Base-by-base conservation (phyloP, 2,113 vertebrate species). In the Nothoprocta perdicaria region DNA sequence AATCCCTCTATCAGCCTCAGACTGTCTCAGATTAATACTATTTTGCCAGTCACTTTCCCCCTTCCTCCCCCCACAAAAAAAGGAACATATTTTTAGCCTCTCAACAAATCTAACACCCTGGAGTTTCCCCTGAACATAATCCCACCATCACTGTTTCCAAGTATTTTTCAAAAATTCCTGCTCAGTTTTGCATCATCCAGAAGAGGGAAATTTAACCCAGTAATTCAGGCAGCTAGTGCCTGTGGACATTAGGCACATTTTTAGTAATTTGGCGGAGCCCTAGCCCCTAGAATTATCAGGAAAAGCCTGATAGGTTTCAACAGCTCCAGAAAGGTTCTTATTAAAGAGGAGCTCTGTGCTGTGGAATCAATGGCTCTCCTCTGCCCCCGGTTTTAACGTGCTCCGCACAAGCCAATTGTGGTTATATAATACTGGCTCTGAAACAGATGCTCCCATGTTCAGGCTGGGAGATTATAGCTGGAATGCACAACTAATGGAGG, bases 1-100 rank as follows among this genome's bases (percentile, higher is more conserved):
- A 97, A 96, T 96, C 95, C 93, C 85, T 90, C 94, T 93, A 73
- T 95, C 83, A 92, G 92, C 86, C 93, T 85, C 95, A 84, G 89
- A 60, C 84, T 93, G 84, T 69, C 80, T 96, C 92, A 93, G 80
- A 95, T 86, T 96, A 93, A 96, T 88, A 76, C 66, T 90, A 82
- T 93, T 95, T 95, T 86, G 35, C 84, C 79, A 88, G 79, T 86
- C 77, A 57, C 52, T 91, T 90, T 67, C n/a, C 9, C 40, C 7
- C 38, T n/a, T 71, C 68, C 72, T 57, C 53, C 53, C 27, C 29
- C 53, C n/a, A 26, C 57, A 80, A n/a, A 72, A 96, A 86, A 46
- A 69, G 21, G 2, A 12, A 76, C 26, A 4, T 66, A 89, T 94
- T 95, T 96, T 93, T 90, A 95, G 79, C 75, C 9, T 89, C 74